Percentiles rank a stretch among this genome's conserved stretches.
Conservation (phyloP, 2,113 vertebrate genomes). For the Triplophysa siluroides region DNA sequence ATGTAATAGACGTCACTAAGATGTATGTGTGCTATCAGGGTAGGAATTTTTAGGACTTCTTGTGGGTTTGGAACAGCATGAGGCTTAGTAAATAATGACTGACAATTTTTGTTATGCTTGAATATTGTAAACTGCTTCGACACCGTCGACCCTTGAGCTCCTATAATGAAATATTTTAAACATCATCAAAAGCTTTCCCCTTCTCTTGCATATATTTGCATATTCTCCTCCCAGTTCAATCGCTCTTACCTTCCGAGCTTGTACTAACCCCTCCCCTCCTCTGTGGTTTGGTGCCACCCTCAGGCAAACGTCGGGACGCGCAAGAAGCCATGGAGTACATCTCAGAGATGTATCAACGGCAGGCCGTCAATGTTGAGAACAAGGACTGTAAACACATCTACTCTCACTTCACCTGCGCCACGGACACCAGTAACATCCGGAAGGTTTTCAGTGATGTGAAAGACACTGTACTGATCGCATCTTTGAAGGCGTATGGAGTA, state of each 20-base stretch:
- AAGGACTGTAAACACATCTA: constrained; percentile 74
- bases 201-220: constrained; percentile 8
- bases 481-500: constrained; percentile 74
- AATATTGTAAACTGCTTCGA: no score
- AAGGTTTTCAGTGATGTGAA: constrained; percentile 83
- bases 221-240: neutral
- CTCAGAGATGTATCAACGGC: constrained; percentile 73
- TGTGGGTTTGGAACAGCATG: no score
- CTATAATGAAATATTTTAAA: no score
- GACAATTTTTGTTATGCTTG: no score
- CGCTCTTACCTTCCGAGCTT: neutral
- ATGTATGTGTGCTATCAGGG: no score
- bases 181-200: constrained; percentile 3
- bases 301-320: constrained; percentile 74
- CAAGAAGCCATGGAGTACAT: constrained; percentile 79
- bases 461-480: constrained; percentile 80
- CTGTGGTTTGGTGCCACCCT: constrained; percentile 8
- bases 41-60: no score
- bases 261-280: neutral
- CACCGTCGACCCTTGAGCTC: no score
- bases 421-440: constrained; percentile 87
- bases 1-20: no score
- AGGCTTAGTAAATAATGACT: no score
- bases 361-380: constrained; percentile 60
- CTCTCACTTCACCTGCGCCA: constrained; percentile 88